Evolutionary conservation across 2,888 invertebrate species (phyloP), one percentile per base, ranked within the genome.

Genomic region (Rutpela maculata): DNA sequence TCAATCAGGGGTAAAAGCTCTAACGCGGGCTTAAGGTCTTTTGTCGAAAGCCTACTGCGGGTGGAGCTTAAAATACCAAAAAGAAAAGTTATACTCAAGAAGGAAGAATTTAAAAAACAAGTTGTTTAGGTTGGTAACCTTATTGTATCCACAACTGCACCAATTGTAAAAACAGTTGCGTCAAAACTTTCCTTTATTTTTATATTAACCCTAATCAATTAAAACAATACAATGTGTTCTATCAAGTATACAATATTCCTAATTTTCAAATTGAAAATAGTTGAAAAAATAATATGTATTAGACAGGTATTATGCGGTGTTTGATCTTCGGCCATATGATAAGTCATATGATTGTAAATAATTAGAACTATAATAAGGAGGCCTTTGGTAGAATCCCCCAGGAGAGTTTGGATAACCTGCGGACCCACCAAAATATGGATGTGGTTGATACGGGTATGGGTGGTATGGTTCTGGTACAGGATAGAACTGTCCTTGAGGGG

Each of bases 401-500:
- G n/a, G n/a, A 18, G 57, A 4, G 6, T 43, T 65, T 50, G 67
- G 67, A 55, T 55, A 67, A 6, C 67, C 55, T n/a, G 12, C 19
- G 7, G 55, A 26, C 19, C 38, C 43, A 43, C 19, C 19, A 22
- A 19, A 22, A 19, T 59, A 22, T 4, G 69, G 69, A 38, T 15
- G 7, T 1, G 35, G 55, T 10, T 35, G 60, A 22, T 38, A 22
- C 11, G 69, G 69, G 18, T 57, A 43, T 12, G 10, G 66, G 9
- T n/a, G 50, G 19, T 55, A 55, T 9, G 50, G 22, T n/a, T 55
- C 67, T 55, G 50, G 67, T 26, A 6, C 9, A n/a, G 67, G 67
- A 55, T 67, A 67, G 43, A 67, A 67, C 43, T 67, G 67, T 22
- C 67, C 67, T 19, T 50, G 67, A 6, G 50, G 67, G 15, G 67